These are phyloP conservation scores for Oncorhynchus nerka DNA, from an alignment of 2,113 vertebrate species.

Conservation along the genomic window DNA sequence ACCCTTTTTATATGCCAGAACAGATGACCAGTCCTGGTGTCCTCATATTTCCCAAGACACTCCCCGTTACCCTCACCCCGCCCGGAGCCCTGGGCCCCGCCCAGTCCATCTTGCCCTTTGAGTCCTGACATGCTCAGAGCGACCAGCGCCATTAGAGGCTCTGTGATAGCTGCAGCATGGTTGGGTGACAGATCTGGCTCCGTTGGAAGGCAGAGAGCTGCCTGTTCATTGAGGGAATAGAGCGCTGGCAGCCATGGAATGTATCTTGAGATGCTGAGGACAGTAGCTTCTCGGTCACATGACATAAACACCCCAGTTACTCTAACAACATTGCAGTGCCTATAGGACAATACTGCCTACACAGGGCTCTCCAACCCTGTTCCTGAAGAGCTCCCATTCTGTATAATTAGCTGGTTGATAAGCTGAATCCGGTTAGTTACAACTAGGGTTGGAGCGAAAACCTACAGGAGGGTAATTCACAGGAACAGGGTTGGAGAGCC, in stretches of 20 bases:
- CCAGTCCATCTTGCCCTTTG: background rate
- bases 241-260: conserved; percentile 13
- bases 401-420: no score
- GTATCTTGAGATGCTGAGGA: conserved; percentile 23
- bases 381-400: no score
- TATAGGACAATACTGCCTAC: conserved; percentile 33
- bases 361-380: background rate
- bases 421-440: no score
- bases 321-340: conserved; percentile 13
- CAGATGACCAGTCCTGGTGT: conserved; percentile 11
- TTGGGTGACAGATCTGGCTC: conserved; percentile 49
- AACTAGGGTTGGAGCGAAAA: no score
- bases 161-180: conserved; percentile 54
- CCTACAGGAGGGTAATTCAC: no score
- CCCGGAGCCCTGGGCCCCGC: conserved; percentile 5
- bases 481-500: no score
- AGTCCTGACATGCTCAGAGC: conserved; percentile 34
- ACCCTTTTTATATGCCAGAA: conserved; percentile 49
- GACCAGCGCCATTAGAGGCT: conserved; percentile 44
- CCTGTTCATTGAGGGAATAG: conserved; percentile 14
- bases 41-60: conserved; percentile 22
- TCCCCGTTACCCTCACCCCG: conserved; percentile 26
- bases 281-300: conserved; percentile 23
- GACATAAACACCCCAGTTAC: background rate
- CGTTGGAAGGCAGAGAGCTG: conserved; percentile 9